Percentiles rank a stretch among this genome's conserved stretches.
Evolutionary conservation across 2,888 invertebrate genomes (phyloP).

Genomic region (Philereme vetulata): DNA sequence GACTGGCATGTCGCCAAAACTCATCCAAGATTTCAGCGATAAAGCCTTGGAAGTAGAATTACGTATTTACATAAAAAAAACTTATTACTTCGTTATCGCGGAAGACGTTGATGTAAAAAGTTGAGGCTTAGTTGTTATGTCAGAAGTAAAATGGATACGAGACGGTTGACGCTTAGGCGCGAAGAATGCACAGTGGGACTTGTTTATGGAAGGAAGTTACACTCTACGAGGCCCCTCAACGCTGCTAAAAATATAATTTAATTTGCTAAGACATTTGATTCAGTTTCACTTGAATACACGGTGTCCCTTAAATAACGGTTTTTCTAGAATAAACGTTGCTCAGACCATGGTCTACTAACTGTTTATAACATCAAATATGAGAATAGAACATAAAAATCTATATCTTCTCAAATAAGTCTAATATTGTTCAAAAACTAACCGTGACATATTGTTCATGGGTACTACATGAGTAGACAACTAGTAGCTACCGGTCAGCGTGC

Average conservation of each 20-base stretch:
- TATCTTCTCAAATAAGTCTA: too few species aligned
- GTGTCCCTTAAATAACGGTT: too few species aligned
- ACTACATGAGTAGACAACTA: too few species aligned
- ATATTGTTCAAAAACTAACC: too few species aligned
- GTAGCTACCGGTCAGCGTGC: too few species aligned
- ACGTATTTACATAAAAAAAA: constrained; percentile 52
- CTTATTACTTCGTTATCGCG: constrained; percentile 45
- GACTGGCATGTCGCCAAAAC: constrained; percentile 55
- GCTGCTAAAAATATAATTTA: background rate
- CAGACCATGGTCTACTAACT: too few species aligned
- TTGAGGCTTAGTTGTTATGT: constrained; percentile 35
- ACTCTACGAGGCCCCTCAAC: constrained; percentile 5
- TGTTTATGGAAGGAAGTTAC: constrained; percentile 22
- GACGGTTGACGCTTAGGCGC: constrained; percentile 13
- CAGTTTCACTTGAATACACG: too few species aligned
- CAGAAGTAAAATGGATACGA: constrained; percentile 35
- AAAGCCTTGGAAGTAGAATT: constrained; percentile 49
- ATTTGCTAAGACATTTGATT: too few species aligned
- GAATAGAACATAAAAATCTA: too few species aligned
- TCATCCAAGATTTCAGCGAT: constrained; percentile 54
- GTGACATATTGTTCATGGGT: too few species aligned
- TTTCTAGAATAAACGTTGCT: too few species aligned
- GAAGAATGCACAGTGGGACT: constrained; percentile 7
- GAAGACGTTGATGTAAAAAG: constrained; percentile 39
- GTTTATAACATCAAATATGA: too few species aligned